Evolutionary conservation across 2,797 vertebrate genomes (phyloP).

Genomic region (Menidia menidia): DNA sequence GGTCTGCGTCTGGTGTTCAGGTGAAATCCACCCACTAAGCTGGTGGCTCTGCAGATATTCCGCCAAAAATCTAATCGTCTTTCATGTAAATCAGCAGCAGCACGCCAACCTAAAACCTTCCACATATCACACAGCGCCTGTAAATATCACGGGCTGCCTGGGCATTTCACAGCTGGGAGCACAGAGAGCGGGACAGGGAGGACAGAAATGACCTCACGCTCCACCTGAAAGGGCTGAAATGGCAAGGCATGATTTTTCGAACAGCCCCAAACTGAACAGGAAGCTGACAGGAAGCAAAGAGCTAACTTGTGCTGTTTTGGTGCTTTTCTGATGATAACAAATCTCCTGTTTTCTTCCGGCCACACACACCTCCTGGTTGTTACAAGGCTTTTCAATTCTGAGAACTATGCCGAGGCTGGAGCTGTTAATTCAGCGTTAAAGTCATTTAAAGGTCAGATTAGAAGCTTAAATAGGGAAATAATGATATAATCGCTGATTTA

Average conservation of each 20-base stretch:
- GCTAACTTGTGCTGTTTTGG: neutral
- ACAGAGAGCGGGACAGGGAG: neutral
- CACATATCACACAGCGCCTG: conserved; percentile 14
- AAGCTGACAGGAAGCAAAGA: conserved; percentile 16
- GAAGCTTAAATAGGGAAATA: neutral
- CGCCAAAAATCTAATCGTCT: neutral
- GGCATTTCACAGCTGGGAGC: conserved; percentile 34
- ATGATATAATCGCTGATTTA: no score
- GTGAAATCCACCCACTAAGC: neutral
- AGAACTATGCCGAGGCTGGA: neutral
- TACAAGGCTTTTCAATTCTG: neutral
- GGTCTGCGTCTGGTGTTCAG: neutral
- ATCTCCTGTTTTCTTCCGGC: neutral
- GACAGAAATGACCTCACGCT: neutral
- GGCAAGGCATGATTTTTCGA: neutral
- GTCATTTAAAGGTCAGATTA: neutral
- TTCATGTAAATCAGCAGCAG: neutral
- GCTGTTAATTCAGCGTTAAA: neutral
- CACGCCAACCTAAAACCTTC: neutral
- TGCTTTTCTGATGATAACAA: neutral
- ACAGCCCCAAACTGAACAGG: conserved; percentile 9
- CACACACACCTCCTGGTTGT: neutral
- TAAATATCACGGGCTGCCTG: conserved; percentile 43
- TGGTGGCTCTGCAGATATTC: neutral
- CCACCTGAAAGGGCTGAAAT: neutral